Base-by-base conservation (phyloP, 1,140 invertebrate genomes). In the Drosophila nigrodunni region DNA sequence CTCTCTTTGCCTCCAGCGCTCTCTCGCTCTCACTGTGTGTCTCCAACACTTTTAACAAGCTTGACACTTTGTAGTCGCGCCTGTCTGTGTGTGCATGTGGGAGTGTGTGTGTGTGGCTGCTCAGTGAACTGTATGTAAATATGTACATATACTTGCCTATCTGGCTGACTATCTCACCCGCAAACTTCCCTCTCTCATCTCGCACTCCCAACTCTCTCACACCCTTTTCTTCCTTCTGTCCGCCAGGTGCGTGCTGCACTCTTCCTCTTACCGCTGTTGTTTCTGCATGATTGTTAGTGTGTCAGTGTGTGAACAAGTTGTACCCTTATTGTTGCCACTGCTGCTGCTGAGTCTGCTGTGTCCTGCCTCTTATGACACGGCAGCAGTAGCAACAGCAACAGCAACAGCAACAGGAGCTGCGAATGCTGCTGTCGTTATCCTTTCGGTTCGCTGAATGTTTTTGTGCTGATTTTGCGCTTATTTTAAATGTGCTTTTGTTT, bases 391-490 rank as follows among this genome's bases (percentile, higher is more conserved):
- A 30, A 5, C 25, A 30, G 25, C 25, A 30, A 30, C 25, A 30
- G 6, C 25, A 30, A 5, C 25, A 30, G 25, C 25, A 30, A 30
- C 25, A 30, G 25, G 25, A 30, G 25, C 25, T 30, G 25, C 35
- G 30, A 37, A 11, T 59, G 64, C 21, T 60, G 59, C 15, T 43
- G 70, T 70, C 77, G 83, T 77, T 89, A 78, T 78, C 70, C 83
- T 80, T 82, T 80, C 66, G 77, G 80, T 83, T 83, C 77, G 80
- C 80, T 89, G 80, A 59, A 47, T 80, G 85, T 76, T 88, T 89
- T 89, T 88, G 74, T 89, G 80, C 85, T 85, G 80, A 88, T 89
- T 88, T 88, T 88, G 85, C 80, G 80, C 77, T 85, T 88, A 72
- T 88, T 82, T 90, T 80, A 78, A 89, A 74, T 85, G 74, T 80